Conservation (phyloP, 2,113 vertebrate species). For the Pterocles gutturalis region DNA sequence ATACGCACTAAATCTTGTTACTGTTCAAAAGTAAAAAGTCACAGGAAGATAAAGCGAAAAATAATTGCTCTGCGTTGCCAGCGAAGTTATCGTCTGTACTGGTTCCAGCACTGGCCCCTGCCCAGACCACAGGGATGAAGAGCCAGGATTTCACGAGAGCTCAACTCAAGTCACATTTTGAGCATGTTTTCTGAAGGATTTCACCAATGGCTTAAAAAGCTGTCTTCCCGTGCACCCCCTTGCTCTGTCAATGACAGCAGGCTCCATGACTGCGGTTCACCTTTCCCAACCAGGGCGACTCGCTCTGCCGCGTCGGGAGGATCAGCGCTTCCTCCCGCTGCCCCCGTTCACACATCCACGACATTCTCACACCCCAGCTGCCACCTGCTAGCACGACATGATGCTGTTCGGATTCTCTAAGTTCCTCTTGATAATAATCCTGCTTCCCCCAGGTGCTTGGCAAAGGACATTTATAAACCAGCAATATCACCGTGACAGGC, state of each 20-base stretch:
- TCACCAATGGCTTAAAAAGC: not conserved
- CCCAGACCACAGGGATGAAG: conserved; percentile 21
- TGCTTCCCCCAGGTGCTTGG: not conserved
- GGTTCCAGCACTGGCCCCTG: conserved; percentile 42
- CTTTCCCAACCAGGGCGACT: not conserved
- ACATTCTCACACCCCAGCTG: not conserved
- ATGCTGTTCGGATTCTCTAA: not conserved
- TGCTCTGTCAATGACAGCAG: not conserved
- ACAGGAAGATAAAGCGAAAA: conserved; percentile 45
- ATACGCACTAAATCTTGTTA: not conserved
- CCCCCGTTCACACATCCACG: not conserved
- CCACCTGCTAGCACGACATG: not conserved
- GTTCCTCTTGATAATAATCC: not conserved
- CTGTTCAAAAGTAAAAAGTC: not conserved
- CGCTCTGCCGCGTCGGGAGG: not conserved
- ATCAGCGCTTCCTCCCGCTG: not conserved
- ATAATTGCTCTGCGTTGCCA: conserved; percentile 22
- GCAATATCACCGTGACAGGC: not conserved
- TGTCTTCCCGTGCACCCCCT: not conserved
- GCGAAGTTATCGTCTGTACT: not conserved
- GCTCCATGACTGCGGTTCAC: not conserved
- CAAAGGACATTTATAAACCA: not conserved
- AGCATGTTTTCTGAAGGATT: not conserved
- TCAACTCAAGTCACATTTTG: not conserved
- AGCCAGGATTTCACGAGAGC: not conserved